Percentiles rank a stretch among this genome's conserved stretches.
Evolutionary conservation across 2,797 vertebrate genomes (phyloP).

Genomic region (Haliaeetus vocifer): DNA sequence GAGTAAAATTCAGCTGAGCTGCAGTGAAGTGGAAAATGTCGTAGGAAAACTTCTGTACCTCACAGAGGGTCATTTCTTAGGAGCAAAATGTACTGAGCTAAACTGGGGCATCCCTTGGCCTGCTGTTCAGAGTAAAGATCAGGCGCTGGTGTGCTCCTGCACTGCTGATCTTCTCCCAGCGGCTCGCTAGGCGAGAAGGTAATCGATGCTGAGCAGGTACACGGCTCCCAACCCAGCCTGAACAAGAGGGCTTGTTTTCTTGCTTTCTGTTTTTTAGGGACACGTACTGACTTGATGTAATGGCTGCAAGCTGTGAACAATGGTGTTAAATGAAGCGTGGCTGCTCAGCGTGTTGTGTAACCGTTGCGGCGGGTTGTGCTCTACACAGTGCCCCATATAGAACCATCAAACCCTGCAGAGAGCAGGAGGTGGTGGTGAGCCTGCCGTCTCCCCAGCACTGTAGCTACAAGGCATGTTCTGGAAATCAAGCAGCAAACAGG

Average conservation of each 20-base stretch:
- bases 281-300: neutral
- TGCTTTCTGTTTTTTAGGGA: neutral
- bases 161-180: neutral
- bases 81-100: neutral
- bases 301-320: neutral
- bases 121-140: neutral
- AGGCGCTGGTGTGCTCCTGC: neutral
- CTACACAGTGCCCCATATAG: rapidly evolving
- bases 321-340: neutral
- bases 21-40: neutral
- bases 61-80: neutral
- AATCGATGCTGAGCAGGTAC: neutral
- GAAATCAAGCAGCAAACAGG: neutral
- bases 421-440: neutral
- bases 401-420: neutral
- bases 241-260: neutral
- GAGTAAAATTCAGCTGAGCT: neutral
- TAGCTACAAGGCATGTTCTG: neutral
- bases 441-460: neutral
- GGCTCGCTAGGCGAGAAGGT: rapidly evolving
- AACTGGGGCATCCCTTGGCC: neutral
- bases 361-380: neutral
- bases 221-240: neutral
- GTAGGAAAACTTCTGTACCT: neutral
- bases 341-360: neutral